These are phyloP conservation scores for Catharus ustulatus DNA, from an alignment of 2,797 vertebrate species.

Conservation along the genomic window DNA sequence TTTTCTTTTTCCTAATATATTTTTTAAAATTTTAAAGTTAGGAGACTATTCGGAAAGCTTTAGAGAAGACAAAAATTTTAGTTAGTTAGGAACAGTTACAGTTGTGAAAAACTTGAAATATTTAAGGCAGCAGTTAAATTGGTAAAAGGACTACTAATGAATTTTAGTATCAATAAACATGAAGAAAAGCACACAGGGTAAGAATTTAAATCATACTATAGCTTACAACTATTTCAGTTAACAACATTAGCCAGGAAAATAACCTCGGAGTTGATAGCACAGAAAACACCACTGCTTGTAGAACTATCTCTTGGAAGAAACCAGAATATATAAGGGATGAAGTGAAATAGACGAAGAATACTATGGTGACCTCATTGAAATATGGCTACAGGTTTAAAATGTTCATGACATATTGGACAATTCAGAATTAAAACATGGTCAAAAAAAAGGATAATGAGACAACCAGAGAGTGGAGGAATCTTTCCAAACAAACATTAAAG, in stretches of 20 bases:
- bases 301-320: neutral
- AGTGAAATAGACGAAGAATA: neutral
- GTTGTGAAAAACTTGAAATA: neutral
- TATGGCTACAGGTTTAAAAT: neutral
- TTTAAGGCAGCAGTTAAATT: neutral
- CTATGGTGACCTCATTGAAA: neutral
- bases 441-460: neutral
- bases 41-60: neutral
- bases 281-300: neutral
- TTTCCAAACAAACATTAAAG: neutral
- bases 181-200: neutral
- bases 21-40: neutral
- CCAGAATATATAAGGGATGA: accelerated
- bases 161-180: neutral
- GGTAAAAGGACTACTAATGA: neutral
- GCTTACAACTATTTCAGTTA: neutral
- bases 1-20: neutral
- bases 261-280: neutral
- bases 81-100: neutral
- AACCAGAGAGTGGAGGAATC: neutral
- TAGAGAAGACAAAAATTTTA: neutral
- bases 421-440: neutral
- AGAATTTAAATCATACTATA: neutral
- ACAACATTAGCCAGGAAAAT: neutral
- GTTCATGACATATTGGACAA: neutral